These are phyloP conservation scores for Eumacrocentrus americanus DNA, from an alignment of 2,888 invertebrate species.

Conservation along the genomic window DNA sequence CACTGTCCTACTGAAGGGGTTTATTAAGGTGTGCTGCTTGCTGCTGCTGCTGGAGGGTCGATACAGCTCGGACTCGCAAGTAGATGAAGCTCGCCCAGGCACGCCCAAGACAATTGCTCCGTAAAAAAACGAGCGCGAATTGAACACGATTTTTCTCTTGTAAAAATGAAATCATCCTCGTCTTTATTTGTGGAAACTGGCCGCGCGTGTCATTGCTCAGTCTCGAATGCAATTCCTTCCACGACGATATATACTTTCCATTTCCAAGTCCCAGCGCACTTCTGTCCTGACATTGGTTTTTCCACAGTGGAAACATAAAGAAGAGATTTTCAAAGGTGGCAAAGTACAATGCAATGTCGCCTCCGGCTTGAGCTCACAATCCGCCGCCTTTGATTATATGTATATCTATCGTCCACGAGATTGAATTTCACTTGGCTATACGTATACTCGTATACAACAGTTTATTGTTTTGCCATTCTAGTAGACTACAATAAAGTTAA, in stretches of 20 bases:
- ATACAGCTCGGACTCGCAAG: constrained; percentile 11
- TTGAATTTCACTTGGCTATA: background rate
- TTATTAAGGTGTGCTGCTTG: constrained; percentile 7
- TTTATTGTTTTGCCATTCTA: too few relatives aligned
- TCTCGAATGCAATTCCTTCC: constrained; percentile 19
- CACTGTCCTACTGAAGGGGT: constrained; percentile 11
- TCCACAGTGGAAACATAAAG: background rate
- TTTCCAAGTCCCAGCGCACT: background rate
- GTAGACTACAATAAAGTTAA: background rate
- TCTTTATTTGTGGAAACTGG: background rate
- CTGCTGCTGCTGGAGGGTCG: background rate
- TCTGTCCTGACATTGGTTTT: background rate
- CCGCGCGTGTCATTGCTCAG: constrained; percentile 20
- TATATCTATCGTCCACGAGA: background rate
- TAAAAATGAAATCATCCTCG: constrained; percentile 13
- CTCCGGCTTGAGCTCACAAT: too few relatives aligned
- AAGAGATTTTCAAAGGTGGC: constrained; percentile 12
- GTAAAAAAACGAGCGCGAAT: background rate
- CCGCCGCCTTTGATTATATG: background rate
- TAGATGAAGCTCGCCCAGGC: constrained; percentile 10
- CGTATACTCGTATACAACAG: background rate
- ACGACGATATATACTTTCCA: background rate
- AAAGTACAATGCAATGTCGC: background rate
- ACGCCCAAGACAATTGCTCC: constrained; percentile 10
- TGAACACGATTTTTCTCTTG: constrained; percentile 12